phyloP scores from a whole-genome alignment of 1,140 invertebrate species.

The Lordiphosa collinella region DNA sequence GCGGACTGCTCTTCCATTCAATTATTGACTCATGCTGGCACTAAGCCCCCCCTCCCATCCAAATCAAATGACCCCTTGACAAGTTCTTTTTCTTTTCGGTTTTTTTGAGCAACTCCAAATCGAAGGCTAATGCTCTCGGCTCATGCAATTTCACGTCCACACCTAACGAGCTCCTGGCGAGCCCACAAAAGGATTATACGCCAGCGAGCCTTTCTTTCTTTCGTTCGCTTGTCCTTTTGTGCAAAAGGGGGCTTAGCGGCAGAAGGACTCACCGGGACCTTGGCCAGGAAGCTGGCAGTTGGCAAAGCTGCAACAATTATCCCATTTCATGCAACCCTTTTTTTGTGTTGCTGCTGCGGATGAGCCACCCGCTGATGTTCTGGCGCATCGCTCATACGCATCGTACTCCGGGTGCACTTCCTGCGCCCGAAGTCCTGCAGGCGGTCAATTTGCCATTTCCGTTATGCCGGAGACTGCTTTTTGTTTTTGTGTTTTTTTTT shows the following conservation, averaged over 20 bases:
- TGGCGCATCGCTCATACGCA: constrained; percentile 56
- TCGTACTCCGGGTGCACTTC: constrained; percentile 44
- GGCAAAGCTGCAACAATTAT: constrained; percentile 68
- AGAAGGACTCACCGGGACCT: constrained; percentile 11
- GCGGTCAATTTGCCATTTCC: constrained; percentile 78
- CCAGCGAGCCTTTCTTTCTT: constrained; percentile 5
- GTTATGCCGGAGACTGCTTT: constrained; percentile 11
- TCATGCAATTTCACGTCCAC: constrained; percentile 70
- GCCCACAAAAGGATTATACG: constrained; percentile 43
- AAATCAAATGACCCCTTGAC: constrained; percentile 18
- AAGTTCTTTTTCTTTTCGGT: not conserved
- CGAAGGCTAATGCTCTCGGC: constrained; percentile 70
- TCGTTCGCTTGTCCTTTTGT: constrained; percentile 36
- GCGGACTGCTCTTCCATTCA: constrained; percentile 39
- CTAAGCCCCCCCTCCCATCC: constrained; percentile 55
- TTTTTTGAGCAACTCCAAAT: constrained; percentile 45
- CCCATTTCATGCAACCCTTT: constrained; percentile 67
- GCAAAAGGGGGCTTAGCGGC: constrained; percentile 5
- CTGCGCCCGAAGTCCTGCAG: constrained; percentile 49
- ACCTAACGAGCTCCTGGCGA: constrained; percentile 11
- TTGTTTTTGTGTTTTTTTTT: constrained; percentile 13
- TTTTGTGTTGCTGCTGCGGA: not conserved
- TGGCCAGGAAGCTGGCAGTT: constrained; percentile 38
- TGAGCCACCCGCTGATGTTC: constrained; percentile 39
- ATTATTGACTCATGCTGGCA: constrained; percentile 77